Percentiles rank a stretch among this genome's conserved stretches.
These are phyloP conservation scores for Troglohyphantes excavatus DNA, from an alignment of 2,888 invertebrate genomes.

Conservation along the genomic window DNA sequence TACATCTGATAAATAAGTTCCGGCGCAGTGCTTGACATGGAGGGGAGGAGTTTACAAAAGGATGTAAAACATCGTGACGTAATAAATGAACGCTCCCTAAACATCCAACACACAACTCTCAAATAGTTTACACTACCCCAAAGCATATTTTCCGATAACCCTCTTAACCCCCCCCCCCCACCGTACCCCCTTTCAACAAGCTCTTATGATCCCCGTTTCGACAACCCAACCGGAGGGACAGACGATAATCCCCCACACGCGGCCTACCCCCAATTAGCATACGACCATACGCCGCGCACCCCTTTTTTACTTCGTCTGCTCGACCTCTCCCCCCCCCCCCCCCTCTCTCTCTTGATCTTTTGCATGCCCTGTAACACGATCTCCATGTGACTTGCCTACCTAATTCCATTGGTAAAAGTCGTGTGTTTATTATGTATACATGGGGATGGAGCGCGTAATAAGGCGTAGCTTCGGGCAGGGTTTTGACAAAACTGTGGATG, in stretches of 20 bases:
- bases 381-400: constrained; percentile 52
- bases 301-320: constrained; percentile 6
- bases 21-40: too few species aligned
- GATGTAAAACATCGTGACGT: too few species aligned
- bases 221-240: constrained; percentile 6
- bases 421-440: constrained; percentile 30
- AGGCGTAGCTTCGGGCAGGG: constrained; percentile 28
- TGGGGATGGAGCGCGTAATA: constrained; percentile 17
- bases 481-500: constrained; percentile 10
- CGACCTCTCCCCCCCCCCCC: background rate
- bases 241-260: constrained; percentile 44
- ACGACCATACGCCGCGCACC: constrained; percentile 22
- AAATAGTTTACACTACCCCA: background rate
- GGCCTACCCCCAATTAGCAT: constrained; percentile 68
- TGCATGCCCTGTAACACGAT: constrained; percentile 42
- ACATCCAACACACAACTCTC: too few species aligned
- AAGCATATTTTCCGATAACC: background rate
- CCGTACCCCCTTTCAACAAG: constrained; percentile 7
- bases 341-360: background rate
- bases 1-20: too few species aligned
- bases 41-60: too few species aligned
- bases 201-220: background rate
- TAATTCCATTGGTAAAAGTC: constrained; percentile 5
- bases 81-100: too few species aligned
- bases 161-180: constrained; percentile 3